These are phyloP conservation scores for Phalacrocorax carbo DNA, from an alignment of 2,113 vertebrate genomes.

Conservation along the genomic window DNA sequence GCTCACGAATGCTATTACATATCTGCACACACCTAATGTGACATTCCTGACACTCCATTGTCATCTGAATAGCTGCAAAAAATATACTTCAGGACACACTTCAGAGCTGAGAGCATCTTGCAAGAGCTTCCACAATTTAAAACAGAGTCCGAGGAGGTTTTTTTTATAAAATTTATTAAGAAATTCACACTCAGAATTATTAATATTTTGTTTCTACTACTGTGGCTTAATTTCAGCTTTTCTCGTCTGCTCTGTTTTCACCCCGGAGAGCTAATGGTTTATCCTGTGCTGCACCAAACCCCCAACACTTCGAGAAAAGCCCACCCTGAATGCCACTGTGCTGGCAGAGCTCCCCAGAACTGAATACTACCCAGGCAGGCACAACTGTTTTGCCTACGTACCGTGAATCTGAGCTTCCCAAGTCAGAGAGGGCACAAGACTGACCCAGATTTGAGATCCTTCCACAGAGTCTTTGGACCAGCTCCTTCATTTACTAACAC, in stretches of 20 bases:
- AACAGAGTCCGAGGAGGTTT: background rate
- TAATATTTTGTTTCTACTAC: background rate
- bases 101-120: background rate
- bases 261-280: background rate
- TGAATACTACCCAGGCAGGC: background rate
- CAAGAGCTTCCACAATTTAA: background rate
- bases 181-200: background rate
- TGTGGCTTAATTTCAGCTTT: background rate
- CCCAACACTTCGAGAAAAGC: background rate
- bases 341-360: background rate
- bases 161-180: background rate
- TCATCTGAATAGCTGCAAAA: background rate
- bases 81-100: background rate
- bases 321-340: background rate
- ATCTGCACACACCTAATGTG: background rate
- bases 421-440: background rate
- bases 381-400: background rate
- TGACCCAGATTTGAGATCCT: background rate
- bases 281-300: background rate
- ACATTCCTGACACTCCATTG: background rate
- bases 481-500: background rate
- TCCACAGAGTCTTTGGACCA: background rate
- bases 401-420: background rate
- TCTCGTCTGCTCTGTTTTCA: background rate
- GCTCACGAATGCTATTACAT: background rate